A percentile compares a stretch with the other conserved stretches of the same genome.
These are phyloP conservation scores for Cryptoprocta ferox DNA, from an alignment of 2,797 vertebrate genomes.

Conservation along the genomic window DNA sequence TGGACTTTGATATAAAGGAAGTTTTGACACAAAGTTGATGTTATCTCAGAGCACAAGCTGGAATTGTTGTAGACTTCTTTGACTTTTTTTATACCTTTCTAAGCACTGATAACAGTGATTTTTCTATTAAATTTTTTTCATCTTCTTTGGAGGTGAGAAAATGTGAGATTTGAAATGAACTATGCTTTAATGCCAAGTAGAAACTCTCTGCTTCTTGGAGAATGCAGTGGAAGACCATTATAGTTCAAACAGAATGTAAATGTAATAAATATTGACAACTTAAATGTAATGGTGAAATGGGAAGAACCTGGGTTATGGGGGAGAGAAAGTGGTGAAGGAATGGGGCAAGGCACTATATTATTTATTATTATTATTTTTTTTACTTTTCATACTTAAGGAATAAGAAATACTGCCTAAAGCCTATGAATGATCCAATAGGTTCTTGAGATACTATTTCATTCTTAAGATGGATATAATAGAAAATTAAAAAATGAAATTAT, in stretches of 20 bases:
- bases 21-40: neutral
- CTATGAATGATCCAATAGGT: neutral
- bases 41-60: neutral
- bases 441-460: neutral
- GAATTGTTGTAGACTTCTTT: neutral
- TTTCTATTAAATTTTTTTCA: neutral
- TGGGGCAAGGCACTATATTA: neutral
- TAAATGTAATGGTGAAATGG: neutral
- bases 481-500: neutral
- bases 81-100: neutral
- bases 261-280: neutral
- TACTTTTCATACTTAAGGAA: neutral
- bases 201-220: neutral
- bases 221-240: neutral
- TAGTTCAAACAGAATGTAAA: neutral
- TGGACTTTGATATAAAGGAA: neutral
- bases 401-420: neutral
- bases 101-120: neutral
- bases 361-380: neutral
- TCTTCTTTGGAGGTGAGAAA: neutral
- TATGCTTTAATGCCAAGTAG: neutral
- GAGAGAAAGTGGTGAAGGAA: neutral
- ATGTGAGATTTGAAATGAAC: conserved; percentile 5
- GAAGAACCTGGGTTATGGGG: neutral
- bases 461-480: neutral